Percentiles rank a stretch among this genome's conserved stretches.
Evolutionary conservation across 2,113 vertebrate species (phyloP).

Genomic region (Crotalus viridis): DNA sequence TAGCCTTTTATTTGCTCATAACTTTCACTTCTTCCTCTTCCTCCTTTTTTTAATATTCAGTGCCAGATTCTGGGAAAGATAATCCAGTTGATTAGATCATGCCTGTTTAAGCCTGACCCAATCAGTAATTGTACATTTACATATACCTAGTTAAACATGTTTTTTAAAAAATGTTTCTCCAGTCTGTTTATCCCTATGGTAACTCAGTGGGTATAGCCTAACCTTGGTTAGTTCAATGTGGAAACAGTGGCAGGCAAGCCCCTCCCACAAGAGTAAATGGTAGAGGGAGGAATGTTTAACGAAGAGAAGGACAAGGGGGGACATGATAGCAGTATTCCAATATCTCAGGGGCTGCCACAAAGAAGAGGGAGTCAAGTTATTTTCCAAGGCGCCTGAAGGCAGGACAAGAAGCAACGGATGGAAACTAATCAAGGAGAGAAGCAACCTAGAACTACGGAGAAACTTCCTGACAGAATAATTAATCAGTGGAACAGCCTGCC

Average conservation of each 20-base stretch:
- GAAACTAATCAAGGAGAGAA: too few species aligned
- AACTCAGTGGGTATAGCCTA: not conserved
- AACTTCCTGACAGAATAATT: too few species aligned
- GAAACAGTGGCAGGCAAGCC: conserved; percentile 8
- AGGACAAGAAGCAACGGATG: too few species aligned
- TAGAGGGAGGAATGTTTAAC: not conserved
- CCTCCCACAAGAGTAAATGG: not conserved
- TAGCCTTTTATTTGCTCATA: not conserved
- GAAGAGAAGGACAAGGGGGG: too few species aligned
- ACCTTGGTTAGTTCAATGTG: conserved; percentile 28
- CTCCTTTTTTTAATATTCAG: not conserved
- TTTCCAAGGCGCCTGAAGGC: too few species aligned
- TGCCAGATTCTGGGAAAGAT: not conserved
- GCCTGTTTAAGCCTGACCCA: not conserved
- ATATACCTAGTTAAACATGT: not conserved
- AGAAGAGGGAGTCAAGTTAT: too few species aligned
- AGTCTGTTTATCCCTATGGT: conserved; percentile 6
- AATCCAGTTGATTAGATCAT: not conserved
- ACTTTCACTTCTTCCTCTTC: not conserved
- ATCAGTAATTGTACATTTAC: not conserved
- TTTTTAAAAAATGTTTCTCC: not conserved
- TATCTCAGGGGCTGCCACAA: too few species aligned
- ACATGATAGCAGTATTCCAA: too few species aligned
- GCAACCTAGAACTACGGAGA: too few species aligned
- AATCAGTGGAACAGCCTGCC: too few species aligned